A percentile compares a stretch with the other conserved stretches of the same genome.
These are phyloP conservation scores for Xestia c-nigrum DNA, from an alignment of 2,888 invertebrate species.

Conservation along the genomic window DNA sequence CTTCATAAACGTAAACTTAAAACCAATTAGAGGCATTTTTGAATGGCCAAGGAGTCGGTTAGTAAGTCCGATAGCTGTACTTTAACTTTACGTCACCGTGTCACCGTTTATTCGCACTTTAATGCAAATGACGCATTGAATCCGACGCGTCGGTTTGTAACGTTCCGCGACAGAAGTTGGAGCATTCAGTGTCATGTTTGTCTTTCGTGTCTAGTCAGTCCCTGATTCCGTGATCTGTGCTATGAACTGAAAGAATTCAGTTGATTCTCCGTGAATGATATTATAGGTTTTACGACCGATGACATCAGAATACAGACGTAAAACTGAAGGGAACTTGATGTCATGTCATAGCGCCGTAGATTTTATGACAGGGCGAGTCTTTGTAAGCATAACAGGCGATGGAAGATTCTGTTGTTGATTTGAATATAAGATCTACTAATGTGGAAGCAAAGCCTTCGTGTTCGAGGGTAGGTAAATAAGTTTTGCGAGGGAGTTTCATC, in stretches of 20 bases:
- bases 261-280: conserved; percentile 15
- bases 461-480: background rate
- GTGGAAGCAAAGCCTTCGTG: background rate
- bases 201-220: too few relatives aligned
- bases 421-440: background rate
- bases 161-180: background rate
- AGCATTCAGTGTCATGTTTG: too few relatives aligned
- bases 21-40: background rate
- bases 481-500: background rate
- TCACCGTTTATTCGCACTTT: too few relatives aligned
- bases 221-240: background rate
- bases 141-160: background rate
- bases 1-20: background rate
- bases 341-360: conserved; percentile 1
- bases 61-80: background rate
- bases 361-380: conserved; percentile 6
- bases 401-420: background rate
- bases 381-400: background rate
- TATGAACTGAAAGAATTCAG: background rate
- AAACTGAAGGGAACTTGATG: conserved; percentile 22
- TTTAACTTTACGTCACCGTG: background rate
- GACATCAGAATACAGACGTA: conserved; percentile 9
- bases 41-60: background rate
- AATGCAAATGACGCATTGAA: background rate
- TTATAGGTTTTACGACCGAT: conserved; percentile 38